Conservation (phyloP, 2,797 vertebrate genomes). For the Pyrocephalus nanus region DNA sequence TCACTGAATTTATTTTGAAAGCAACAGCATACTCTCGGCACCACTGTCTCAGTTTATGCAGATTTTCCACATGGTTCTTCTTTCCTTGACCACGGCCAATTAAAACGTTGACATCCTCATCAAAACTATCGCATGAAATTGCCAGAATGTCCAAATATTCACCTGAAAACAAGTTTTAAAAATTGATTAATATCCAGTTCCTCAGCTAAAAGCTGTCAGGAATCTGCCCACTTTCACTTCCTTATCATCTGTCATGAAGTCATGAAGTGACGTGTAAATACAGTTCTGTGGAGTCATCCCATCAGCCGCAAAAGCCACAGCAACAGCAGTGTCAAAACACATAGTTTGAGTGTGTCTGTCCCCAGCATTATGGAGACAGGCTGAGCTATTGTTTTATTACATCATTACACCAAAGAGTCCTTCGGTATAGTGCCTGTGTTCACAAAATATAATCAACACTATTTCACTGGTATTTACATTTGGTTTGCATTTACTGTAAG, state of each 20-base stretch:
- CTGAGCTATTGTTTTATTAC: not conserved
- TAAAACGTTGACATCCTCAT: constrained; percentile 86
- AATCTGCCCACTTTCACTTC: not conserved
- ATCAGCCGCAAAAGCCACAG: not conserved
- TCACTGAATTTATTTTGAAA: constrained; percentile 96
- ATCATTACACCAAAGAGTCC: not conserved
- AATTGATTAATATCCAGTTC: not conserved
- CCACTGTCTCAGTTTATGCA: constrained; percentile 85
- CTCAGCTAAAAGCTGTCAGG: not conserved
- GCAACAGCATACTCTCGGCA: constrained; percentile 88
- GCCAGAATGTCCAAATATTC: constrained; percentile 90
- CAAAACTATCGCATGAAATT: constrained; percentile 93
- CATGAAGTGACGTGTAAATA: not conserved
- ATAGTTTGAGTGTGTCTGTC: fast-evolving
- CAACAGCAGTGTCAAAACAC: not conserved
- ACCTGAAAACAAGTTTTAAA: constrained; percentile 73
- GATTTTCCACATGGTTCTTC: constrained; percentile 88
- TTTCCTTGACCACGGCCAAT: constrained; percentile 90
- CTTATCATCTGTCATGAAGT: not conserved
- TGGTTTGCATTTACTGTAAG: not conserved
- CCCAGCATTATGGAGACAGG: not conserved
- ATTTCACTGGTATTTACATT: not conserved
- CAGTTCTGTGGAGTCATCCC: not conserved
- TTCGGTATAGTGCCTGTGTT: not conserved
- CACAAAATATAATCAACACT: not conserved